Percentiles rank a stretch among this genome's conserved stretches.
These are phyloP conservation scores for Sarcophaga peregrina DNA, from an alignment of 1,140 invertebrate genomes.

Conservation along the genomic window DNA sequence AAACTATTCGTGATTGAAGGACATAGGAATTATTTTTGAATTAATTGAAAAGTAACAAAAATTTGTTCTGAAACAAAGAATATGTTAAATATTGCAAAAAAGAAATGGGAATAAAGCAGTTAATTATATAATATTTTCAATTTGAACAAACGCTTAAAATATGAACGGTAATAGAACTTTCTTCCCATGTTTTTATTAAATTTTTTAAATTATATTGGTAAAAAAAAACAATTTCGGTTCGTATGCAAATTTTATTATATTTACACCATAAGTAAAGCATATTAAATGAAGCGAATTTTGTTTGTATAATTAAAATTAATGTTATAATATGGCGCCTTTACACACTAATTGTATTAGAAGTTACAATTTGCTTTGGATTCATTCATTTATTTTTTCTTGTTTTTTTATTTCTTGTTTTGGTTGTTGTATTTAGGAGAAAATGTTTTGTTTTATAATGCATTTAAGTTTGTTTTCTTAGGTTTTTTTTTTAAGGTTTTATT, in stretches of 20 bases:
- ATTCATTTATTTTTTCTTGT: background rate
- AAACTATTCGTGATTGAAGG: background rate
- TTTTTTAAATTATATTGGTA: background rate
- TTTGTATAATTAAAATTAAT: background rate
- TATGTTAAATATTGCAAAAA: too few relatives aligned
- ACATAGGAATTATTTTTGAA: background rate
- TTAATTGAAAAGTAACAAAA: background rate
- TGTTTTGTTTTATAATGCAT: conserved; percentile 5
- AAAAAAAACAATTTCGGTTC: background rate
- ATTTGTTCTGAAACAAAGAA: background rate
- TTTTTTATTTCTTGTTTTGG: background rate
- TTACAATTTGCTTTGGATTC: conserved; percentile 14
- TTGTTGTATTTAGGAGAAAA: too few relatives aligned
- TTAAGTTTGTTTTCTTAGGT: background rate
- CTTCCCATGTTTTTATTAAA: background rate
- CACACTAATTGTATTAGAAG: conserved; percentile 28
- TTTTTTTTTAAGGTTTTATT: background rate
- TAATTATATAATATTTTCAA: background rate
- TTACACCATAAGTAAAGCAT: background rate
- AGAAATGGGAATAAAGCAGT: too few relatives aligned
- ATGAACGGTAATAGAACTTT: too few relatives aligned
- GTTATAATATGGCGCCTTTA: conserved; percentile 29
- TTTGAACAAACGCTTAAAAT: background rate
- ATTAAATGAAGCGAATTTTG: conserved; percentile 15
- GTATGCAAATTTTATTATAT: background rate